A percentile compares a stretch with the other conserved stretches of the same genome.
These are phyloP conservation scores for Pholis gunnellus DNA, from an alignment of 2,113 vertebrate genomes.

Conservation along the genomic window DNA sequence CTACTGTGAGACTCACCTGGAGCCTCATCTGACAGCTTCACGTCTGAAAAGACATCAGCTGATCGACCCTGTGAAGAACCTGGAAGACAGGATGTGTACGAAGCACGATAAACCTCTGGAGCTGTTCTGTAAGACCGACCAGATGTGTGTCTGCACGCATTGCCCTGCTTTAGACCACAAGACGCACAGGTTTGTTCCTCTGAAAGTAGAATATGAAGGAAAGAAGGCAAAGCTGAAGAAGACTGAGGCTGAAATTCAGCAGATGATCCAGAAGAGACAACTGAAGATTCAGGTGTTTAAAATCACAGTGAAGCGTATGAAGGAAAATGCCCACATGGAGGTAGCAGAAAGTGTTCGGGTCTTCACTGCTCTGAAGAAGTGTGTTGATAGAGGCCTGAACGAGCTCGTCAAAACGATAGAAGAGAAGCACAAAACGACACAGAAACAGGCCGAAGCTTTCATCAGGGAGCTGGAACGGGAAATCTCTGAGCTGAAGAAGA, in stretches of 20 bases:
- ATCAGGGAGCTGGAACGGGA: slow-evolving; percentile 26
- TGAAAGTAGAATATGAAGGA: slow-evolving; percentile 3
- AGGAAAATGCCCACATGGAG: slow-evolving; percentile 23
- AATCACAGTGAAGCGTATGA: not conserved
- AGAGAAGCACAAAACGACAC: not conserved
- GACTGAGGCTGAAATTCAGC: not conserved
- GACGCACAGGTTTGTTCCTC: not conserved
- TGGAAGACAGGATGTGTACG: not conserved
- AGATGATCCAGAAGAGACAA: not conserved
- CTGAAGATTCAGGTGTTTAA: slow-evolving; percentile 32
- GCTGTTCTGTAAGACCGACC: slow-evolving; percentile 8
- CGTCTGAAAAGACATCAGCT: slow-evolving; percentile 11
- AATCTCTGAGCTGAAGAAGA: slow-evolving; percentile 21
- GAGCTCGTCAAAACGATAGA: slow-evolving; percentile 1
- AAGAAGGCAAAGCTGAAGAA: not conserved
- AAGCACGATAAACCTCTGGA: slow-evolving; percentile 4
- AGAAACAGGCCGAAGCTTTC: not conserved
- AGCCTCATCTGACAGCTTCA: slow-evolving; percentile 24
- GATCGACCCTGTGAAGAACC: not conserved
- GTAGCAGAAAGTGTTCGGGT: slow-evolving; percentile 10
- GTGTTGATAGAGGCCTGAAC: not conserved
- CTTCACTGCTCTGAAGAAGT: slow-evolving; percentile 17
- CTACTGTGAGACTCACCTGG: slow-evolving; percentile 23
- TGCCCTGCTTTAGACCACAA: slow-evolving; percentile 28
- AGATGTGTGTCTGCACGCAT: slow-evolving; percentile 4